phyloP scores from a whole-genome alignment of 2,797 vertebrate genomes.

The Hyperoplus immaculatus region DNA sequence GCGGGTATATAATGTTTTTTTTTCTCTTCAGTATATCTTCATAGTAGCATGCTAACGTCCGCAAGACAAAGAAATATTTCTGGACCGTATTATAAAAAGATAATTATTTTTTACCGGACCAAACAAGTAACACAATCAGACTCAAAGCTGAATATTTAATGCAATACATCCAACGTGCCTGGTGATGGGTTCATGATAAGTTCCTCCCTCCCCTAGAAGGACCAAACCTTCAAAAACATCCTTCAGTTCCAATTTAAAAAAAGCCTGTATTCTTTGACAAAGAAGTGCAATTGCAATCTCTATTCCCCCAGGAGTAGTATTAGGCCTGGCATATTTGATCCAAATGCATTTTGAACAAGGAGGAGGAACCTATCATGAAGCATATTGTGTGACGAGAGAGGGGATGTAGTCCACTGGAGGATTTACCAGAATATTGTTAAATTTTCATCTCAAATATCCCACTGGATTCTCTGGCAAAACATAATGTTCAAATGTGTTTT shows the following conservation, averaged over 20 bases:
- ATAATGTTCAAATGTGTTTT: conserved; percentile 17
- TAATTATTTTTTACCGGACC: neutral
- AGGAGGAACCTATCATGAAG: conserved; percentile 9
- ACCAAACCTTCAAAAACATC: neutral
- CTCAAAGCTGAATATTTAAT: conserved; percentile 20
- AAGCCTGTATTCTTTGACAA: neutral
- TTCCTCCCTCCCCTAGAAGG: neutral
- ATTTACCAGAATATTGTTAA: conserved; percentile 24
- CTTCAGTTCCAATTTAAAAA: neutral
- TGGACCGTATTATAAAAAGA: too few relatives aligned
- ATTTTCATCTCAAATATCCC: conserved; percentile 36
- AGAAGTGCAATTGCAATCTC: neutral
- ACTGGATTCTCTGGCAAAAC: conserved; percentile 12
- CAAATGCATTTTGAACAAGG: neutral
- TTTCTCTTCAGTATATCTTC: neutral
- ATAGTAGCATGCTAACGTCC: neutral
- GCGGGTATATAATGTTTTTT: neutral
- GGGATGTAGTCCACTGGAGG: conserved; percentile 4
- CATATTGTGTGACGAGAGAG: conserved; percentile 1
- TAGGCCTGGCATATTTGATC: conserved; percentile 6
- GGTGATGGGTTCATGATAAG: neutral
- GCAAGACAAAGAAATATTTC: neutral
- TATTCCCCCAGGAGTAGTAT: neutral
- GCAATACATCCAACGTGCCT: neutral
- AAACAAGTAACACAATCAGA: neutral